Base-by-base conservation (phyloP, 2,113 vertebrate species). In the Corynorhinus townsendii region DNA sequence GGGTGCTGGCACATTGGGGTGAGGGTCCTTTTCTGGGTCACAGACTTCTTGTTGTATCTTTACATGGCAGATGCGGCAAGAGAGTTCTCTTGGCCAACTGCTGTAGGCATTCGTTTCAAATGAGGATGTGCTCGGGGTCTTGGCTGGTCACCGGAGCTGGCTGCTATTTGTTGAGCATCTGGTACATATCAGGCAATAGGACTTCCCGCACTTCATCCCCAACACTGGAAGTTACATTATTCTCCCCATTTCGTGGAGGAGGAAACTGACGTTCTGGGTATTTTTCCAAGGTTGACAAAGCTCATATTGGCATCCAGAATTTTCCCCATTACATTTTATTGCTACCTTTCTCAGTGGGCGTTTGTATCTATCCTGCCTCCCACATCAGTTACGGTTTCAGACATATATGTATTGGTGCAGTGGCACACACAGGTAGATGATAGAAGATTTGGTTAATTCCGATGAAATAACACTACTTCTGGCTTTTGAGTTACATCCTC, bases 391-490 rank as follows among this genome's bases (percentile, higher is more conserved):
- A 47, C 35, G 80, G 45, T 30, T 40, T 30, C 3, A 30, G 10
- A n/a, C 7, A 56, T 19, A n/a, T 0, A 10, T 30, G 56, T 82
- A 40, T n/a, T n/a, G 35, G 77, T 64, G 22, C 24, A 43, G 30
- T 8, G 54, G 35, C 71, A n/a, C 30, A 17, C 1, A 12, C 17
- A 49, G 20, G 11, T 38, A 28, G 22, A 22, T 2, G 43, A 69
- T 16, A 71, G n/a, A 52, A 64, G 9, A 22, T 49, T 69, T 49
- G 26, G n/a, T 81, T 92, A 90, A 77, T 90, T 71, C 19, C 43
- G 24, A 52, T 69, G 30, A 83, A 86, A 84, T 45, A 80, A 49
- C 38, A 82, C 2, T 38, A 56, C 84, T 56, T 87, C 75, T 83
- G 20, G 35, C 4, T 90, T 94, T 79, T 64, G 20, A 82, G 52